These are phyloP conservation scores for Hippocampus kuda DNA, from an alignment of 2,797 vertebrate genomes.

Conservation along the genomic window DNA sequence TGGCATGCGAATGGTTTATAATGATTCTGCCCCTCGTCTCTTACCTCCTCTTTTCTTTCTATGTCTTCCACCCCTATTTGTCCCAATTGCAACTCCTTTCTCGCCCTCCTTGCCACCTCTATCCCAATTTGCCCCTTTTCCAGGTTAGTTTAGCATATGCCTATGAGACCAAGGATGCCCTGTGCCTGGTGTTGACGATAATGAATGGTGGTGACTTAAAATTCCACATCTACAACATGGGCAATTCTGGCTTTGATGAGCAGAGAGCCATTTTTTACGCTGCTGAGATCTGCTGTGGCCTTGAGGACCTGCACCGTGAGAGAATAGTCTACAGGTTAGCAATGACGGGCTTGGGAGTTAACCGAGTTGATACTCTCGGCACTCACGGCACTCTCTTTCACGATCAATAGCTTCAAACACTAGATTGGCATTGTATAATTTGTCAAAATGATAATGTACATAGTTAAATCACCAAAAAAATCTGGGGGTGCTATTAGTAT, in stretches of 20 bases:
- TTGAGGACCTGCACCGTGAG: slow-evolving; percentile 84
- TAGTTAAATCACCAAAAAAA: neutral
- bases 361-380: neutral
- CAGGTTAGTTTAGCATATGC: slow-evolving; percentile 88
- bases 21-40: slow-evolving; percentile 17
- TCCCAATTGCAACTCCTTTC: slow-evolving; percentile 1
- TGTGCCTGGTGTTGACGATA: slow-evolving; percentile 88
- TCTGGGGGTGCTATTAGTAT: too few relatives aligned
- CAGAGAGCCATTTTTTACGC: slow-evolving; percentile 87
- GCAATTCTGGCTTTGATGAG: slow-evolving; percentile 84
- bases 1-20: neutral
- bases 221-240: slow-evolving; percentile 92
- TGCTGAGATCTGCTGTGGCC: slow-evolving; percentile 86
- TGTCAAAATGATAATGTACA: neutral
- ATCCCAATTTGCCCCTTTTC: slow-evolving; percentile 17
- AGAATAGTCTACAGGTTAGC: slow-evolving; percentile 86
- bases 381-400: too few relatives aligned
- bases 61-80: slow-evolving; percentile 1
- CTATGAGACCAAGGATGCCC: slow-evolving; percentile 82
- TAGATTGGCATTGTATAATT: neutral
- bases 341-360: neutral
- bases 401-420: neutral
- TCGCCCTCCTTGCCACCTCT: slow-evolving; percentile 13
- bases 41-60: slow-evolving; percentile 19
- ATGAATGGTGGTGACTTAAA: slow-evolving; percentile 92